Percentiles rank a stretch among this genome's conserved stretches.
These are phyloP conservation scores for Aleiodes sp. DNA, from an alignment of 1,140 invertebrate genomes.

Conservation along the genomic window DNA sequence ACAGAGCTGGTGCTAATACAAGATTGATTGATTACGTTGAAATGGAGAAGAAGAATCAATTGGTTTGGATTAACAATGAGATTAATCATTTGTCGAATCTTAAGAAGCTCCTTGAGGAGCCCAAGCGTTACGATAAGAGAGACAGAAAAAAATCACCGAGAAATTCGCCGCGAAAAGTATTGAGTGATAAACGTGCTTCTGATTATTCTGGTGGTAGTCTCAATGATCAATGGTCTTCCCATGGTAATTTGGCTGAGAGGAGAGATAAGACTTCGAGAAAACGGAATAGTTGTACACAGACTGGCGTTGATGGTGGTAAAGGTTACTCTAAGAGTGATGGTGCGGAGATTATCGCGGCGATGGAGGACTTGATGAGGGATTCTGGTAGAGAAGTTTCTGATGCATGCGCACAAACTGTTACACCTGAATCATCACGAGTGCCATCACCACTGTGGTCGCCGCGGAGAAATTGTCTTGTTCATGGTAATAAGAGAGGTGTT, in stretches of 20 bases:
- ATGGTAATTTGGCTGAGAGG: slow-evolving; percentile 53
- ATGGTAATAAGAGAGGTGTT: slow-evolving; percentile 5
- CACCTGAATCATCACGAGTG: neutral
- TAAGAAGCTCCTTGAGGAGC: slow-evolving; percentile 60
- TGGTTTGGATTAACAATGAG: slow-evolving; percentile 67
- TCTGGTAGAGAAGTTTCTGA: slow-evolving; percentile 38
- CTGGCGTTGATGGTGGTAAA: slow-evolving; percentile 37
- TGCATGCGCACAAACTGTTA: slow-evolving; percentile 45
- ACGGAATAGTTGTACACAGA: slow-evolving; percentile 59
- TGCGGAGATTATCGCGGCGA: slow-evolving; percentile 52
- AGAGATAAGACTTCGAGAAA: slow-evolving; percentile 34
- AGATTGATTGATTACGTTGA: slow-evolving; percentile 60
- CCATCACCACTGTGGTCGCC: neutral
- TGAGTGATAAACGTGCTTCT: neutral
- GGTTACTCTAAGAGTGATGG: slow-evolving; percentile 53
- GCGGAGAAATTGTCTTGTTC: neutral
- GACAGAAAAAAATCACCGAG: neutral
- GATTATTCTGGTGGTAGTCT: slow-evolving; percentile 19
- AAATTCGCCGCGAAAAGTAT: slow-evolving; percentile 27
- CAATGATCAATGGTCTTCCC: slow-evolving; percentile 61
- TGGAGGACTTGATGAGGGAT: slow-evolving; percentile 5
- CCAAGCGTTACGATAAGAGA: slow-evolving; percentile 44
- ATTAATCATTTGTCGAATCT: slow-evolving; percentile 66
- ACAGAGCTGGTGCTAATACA: slow-evolving; percentile 51
- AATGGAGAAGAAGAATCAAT: slow-evolving; percentile 66